Evolutionary conservation across 1,140 invertebrate species (phyloP).

Genomic region (Aphelinus atriplicis): DNA sequence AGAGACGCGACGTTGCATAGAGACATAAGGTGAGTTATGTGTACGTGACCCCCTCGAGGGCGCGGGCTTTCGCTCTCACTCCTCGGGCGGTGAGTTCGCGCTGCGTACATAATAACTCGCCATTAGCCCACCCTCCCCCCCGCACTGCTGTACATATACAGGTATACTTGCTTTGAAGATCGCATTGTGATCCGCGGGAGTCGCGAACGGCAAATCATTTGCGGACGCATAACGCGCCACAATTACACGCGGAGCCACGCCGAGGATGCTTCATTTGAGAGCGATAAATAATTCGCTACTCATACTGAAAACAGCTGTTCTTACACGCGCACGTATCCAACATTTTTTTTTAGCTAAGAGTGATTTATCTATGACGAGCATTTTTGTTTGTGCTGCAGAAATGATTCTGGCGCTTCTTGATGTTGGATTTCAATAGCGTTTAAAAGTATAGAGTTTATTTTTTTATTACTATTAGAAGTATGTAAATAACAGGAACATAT

Average conservation of each 20-base stretch:
- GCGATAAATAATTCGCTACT: slow-evolving; percentile 63
- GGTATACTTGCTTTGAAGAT: slow-evolving; percentile 34
- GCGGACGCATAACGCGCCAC: slow-evolving; percentile 61
- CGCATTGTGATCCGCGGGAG: slow-evolving; percentile 48
- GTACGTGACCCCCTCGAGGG: slow-evolving; percentile 39
- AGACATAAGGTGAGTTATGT: slow-evolving; percentile 19
- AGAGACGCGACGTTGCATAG: not conserved
- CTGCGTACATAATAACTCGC: slow-evolving; percentile 48
- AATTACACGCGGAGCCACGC: slow-evolving; percentile 58
- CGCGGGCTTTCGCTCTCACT: not conserved
- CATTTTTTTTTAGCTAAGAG: not conserved
- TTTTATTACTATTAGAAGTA: too few relatives aligned
- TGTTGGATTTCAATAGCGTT: too few relatives aligned
- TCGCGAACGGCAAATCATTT: slow-evolving; percentile 62
- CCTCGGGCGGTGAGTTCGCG: not conserved
- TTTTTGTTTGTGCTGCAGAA: too few relatives aligned
- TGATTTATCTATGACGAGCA: too few relatives aligned
- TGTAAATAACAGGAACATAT: too few relatives aligned
- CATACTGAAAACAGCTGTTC: slow-evolving; percentile 47
- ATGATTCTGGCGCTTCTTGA: too few relatives aligned
- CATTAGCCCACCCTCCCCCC: slow-evolving; percentile 44
- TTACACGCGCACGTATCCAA: slow-evolving; percentile 1
- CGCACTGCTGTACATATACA: slow-evolving; percentile 26
- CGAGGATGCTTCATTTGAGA: slow-evolving; percentile 64
- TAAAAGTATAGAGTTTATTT: too few relatives aligned